Evolutionary conservation across 2,888 invertebrate species (phyloP), one percentile per base, ranked within the genome.

Genomic region (Microplitis manilae): DNA sequence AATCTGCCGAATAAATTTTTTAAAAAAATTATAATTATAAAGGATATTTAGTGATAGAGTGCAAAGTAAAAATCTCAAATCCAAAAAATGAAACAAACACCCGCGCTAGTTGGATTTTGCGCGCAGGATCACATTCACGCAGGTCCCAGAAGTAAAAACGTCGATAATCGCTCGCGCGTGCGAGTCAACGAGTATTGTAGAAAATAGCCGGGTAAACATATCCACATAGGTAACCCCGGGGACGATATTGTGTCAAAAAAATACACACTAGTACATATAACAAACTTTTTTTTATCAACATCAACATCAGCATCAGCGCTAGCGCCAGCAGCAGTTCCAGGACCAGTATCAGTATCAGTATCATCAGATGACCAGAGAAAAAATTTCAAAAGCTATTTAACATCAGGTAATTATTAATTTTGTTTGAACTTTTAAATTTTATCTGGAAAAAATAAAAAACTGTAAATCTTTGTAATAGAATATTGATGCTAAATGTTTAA

Each of bases 41-140:
- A 30, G 30, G 30, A 30, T 30, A 30, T 30, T 30, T 70, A 39
- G 68, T 15, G 61, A 69, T 61, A 41, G 30, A 30, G 30, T 30
- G 30, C 2, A 30, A 30, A 30, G 30, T 30, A 30, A 30, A 30
- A 30, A 30, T 30, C 30, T 50, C 62, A 76, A 74, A 80, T 73
- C 60, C 59, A 20, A 76, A 77, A 73, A 79, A 78, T 60, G 30
- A 64, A 73, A 64, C 41, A 50, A 68, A 72, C 15, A 65, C 77
- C 76, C 80, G 81, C 79, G 30, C 80, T 80, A 76, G 73, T 75
- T 73, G 5, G n/a, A 30, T 60, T 64, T 50, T 50, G 50, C 65
- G 87, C 85, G 87, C 87, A 88, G 85, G 86, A 87, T 85, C 72
- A 62, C 77, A 50, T 86, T 75, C 81, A 87, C 88, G 88, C 88